These are phyloP conservation scores for Streptopelia turtur DNA, from an alignment of 2,797 vertebrate species.

Conservation along the genomic window DNA sequence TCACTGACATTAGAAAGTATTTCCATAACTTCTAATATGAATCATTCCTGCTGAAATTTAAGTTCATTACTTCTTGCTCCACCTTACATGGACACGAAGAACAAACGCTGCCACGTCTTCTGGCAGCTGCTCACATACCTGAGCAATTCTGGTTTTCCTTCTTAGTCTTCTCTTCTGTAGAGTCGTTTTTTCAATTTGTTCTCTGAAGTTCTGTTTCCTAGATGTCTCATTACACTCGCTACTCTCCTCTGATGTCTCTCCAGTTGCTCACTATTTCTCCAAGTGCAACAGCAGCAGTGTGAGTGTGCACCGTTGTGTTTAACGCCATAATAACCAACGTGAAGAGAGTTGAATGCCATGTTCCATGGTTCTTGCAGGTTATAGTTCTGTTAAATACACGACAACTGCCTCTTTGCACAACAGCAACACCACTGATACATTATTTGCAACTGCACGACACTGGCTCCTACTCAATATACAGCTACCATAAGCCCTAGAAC, in stretches of 20 bases:
- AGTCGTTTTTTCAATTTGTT: background rate
- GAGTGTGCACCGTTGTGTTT: background rate
- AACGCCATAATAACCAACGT: background rate
- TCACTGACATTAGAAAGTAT: background rate
- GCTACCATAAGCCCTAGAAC: background rate
- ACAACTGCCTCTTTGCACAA: background rate
- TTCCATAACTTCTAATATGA: background rate
- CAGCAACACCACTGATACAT: background rate
- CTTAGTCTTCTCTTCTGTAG: background rate
- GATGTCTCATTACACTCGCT: background rate
- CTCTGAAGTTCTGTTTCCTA: background rate
- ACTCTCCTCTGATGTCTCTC: background rate
- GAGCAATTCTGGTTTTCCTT: background rate
- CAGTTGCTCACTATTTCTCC: background rate
- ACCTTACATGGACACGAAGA: background rate
- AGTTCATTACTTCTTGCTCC: background rate
- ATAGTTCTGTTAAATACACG: background rate
- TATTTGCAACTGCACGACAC: background rate
- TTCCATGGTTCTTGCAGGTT: background rate
- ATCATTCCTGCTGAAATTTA: background rate
- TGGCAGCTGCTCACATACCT: background rate
- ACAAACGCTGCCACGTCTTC: background rate
- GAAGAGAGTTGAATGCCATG: background rate
- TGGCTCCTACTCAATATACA: background rate
- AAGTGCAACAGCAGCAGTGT: background rate